Evolutionary conservation across 92 coral and sea anemone genomes (phyloP).

Genomic region (Virgularia gustaviana): DNA sequence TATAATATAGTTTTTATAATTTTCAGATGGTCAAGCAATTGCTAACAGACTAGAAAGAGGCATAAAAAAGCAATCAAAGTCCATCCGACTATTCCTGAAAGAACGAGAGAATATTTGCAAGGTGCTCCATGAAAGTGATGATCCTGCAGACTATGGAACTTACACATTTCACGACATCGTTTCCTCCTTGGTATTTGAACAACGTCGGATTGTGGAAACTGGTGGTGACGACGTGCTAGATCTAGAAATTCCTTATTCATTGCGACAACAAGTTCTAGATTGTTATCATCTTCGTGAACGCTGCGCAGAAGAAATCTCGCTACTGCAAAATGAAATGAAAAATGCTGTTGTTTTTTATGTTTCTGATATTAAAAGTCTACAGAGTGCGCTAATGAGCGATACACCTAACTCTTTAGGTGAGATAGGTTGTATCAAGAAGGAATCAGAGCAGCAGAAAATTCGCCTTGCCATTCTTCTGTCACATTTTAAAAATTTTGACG

Average conservation of each 20-base stretch:
- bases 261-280: slow-evolving; percentile 8
- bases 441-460: slow-evolving; percentile 17
- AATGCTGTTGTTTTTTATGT: slow-evolving; percentile 11
- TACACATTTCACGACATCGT: slow-evolving; percentile 23
- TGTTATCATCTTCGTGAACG: slow-evolving; percentile 9
- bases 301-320: slow-evolving; percentile 9
- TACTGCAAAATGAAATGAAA: slow-evolving; percentile 11
- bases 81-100: slow-evolving; percentile 4
- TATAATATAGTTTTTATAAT: not conserved
- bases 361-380: slow-evolving; percentile 8
- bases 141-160: not conserved
- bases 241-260: not conserved
- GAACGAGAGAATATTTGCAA: slow-evolving; percentile 13
- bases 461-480: slow-evolving; percentile 7
- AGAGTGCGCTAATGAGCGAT: not conserved
- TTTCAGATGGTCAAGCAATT: slow-evolving; percentile 27
- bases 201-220: not conserved
- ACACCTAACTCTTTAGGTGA: slow-evolving; percentile 9
- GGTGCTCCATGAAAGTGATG: slow-evolving; percentile 9
- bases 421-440: slow-evolving; percentile 2
- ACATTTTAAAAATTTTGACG: slow-evolving; percentile 1
- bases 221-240: not conserved
- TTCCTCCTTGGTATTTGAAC: slow-evolving; percentile 15
- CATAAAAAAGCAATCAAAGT: not conserved
- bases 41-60: slow-evolving; percentile 18